These are phyloP conservation scores for Hypomecis punctinalis DNA, from an alignment of 2,888 invertebrate genomes.

Conservation along the genomic window DNA sequence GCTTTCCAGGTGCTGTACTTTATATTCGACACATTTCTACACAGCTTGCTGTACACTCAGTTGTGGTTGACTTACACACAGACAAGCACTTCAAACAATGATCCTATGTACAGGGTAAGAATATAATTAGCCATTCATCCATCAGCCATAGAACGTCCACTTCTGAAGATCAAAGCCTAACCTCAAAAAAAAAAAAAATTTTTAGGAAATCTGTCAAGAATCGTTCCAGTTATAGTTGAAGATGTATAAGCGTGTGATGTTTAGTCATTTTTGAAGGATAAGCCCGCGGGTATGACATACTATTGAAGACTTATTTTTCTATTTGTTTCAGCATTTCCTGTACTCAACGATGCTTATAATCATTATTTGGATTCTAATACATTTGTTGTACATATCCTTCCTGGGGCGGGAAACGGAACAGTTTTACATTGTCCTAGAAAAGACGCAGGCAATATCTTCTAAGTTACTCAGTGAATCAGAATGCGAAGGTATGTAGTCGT, in stretches of 20 bases:
- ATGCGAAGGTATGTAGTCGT: not conserved
- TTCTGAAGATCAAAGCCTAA: too few relatives aligned
- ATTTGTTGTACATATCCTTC: not conserved
- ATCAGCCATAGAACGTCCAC: too few relatives aligned
- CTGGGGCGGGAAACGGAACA: not conserved
- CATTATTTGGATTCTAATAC: not conserved
- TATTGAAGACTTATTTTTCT: too few relatives aligned
- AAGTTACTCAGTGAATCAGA: not conserved
- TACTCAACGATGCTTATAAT: too few relatives aligned
- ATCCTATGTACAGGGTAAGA: conserved; percentile 7
- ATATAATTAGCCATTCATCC: too few relatives aligned
- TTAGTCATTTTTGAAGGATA: too few relatives aligned
- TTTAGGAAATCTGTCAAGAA: too few relatives aligned
- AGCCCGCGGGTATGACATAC: too few relatives aligned
- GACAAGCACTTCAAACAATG: conserved; percentile 1
- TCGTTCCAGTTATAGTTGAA: too few relatives aligned
- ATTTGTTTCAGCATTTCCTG: too few relatives aligned
- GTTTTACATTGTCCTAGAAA: conserved; percentile 9
- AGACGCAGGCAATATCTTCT: not conserved
- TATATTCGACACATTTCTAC: conserved; percentile 14
- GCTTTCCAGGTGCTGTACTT: conserved; percentile 21
- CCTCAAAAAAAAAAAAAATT: too few relatives aligned
- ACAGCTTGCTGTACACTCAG: conserved; percentile 13
- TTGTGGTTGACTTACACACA: conserved; percentile 3
- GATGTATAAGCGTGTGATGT: too few relatives aligned